Conservation (phyloP, 2,888 invertebrate species). For the Anaspis maculata region DNA sequence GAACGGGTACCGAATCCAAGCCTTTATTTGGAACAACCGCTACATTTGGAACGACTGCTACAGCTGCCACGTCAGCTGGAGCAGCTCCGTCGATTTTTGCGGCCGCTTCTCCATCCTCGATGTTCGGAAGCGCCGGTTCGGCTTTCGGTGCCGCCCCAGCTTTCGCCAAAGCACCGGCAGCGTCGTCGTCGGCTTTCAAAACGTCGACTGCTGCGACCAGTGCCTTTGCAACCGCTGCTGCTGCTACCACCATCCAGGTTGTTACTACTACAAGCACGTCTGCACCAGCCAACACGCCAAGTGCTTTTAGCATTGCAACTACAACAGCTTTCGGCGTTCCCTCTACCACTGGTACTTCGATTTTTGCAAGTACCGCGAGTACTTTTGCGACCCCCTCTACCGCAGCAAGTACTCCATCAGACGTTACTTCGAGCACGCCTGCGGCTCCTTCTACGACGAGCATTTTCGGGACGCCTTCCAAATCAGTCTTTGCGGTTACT, state of each 20-base stretch:
- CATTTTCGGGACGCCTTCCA: no score
- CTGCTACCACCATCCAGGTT: slow-evolving; percentile 6
- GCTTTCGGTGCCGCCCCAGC: slow-evolving; percentile 1
- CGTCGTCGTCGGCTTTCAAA: slow-evolving; percentile 2
- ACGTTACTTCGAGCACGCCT: slow-evolving; percentile 15
- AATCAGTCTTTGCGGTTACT: slow-evolving; percentile 4
- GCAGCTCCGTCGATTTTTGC: slow-evolving; percentile 4
- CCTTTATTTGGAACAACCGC: no score
- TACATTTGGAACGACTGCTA: neutral
- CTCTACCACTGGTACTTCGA: no score
- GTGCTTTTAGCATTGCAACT: slow-evolving; percentile 5
- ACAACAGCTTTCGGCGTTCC: no score
- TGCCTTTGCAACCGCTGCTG: slow-evolving; percentile 7
- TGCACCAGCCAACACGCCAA: slow-evolving; percentile 5
- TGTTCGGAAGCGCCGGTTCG: slow-evolving; percentile 1
- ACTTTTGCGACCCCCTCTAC: slow-evolving; percentile 7
- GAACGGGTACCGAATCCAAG: neutral
- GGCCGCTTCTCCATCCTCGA: neutral
- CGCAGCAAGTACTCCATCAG: slow-evolving; percentile 11
- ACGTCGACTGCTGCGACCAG: slow-evolving; percentile 4
- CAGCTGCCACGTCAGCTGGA: neutral
- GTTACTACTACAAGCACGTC: slow-evolving; percentile 9
- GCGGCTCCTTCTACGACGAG: slow-evolving; percentile 14
- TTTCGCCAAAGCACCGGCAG: no score
- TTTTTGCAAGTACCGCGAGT: slow-evolving; percentile 2